Conservation (phyloP, 1,140 invertebrate species). For the Coenobita brevimanus region DNA sequence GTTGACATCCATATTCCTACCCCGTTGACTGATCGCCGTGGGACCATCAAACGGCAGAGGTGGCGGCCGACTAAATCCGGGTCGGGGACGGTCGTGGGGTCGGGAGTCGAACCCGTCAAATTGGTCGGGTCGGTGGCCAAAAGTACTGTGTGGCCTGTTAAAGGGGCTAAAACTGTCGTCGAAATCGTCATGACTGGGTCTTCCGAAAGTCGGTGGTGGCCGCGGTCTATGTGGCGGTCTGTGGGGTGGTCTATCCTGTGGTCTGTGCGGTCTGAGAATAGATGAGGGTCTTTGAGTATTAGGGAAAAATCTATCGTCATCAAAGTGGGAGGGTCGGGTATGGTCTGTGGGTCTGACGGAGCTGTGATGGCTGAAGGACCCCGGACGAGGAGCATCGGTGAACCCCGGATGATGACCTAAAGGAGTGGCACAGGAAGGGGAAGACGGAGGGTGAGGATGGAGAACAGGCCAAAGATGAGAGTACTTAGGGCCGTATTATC, state of each 20-base stretch:
- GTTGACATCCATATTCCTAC: slow-evolving; percentile 1
- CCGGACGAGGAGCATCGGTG: slow-evolving; percentile 8
- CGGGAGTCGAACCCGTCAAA: slow-evolving; percentile 36
- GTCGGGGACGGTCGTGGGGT: slow-evolving; percentile 29
- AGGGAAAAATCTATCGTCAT: slow-evolving; percentile 46
- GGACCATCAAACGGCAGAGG: slow-evolving; percentile 4
- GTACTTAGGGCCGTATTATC: no score
- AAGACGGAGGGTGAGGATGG: no score
- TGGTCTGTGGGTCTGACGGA: slow-evolving; percentile 44
- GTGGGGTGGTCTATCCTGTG: slow-evolving; percentile 67
- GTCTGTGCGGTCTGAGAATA: slow-evolving; percentile 70
- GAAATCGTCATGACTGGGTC: slow-evolving; percentile 26
- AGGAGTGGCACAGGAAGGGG: background rate
- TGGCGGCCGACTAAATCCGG: slow-evolving; percentile 11
- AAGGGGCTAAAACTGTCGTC: slow-evolving; percentile 38
- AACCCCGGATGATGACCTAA: background rate
- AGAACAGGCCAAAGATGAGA: no score
- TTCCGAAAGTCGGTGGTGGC: slow-evolving; percentile 57
- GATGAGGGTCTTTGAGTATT: slow-evolving; percentile 57
- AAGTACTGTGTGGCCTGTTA: slow-evolving; percentile 30
- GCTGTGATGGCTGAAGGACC: background rate
- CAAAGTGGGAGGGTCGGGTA: slow-evolving; percentile 24
- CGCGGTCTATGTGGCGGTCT: slow-evolving; percentile 56
- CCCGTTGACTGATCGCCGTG: slow-evolving; percentile 9
- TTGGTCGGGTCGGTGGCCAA: slow-evolving; percentile 5